Evolutionary conservation across 2,888 invertebrate genomes (phyloP), one percentile per base, ranked within the genome.

Genomic region (Dynastes tityus): DNA sequence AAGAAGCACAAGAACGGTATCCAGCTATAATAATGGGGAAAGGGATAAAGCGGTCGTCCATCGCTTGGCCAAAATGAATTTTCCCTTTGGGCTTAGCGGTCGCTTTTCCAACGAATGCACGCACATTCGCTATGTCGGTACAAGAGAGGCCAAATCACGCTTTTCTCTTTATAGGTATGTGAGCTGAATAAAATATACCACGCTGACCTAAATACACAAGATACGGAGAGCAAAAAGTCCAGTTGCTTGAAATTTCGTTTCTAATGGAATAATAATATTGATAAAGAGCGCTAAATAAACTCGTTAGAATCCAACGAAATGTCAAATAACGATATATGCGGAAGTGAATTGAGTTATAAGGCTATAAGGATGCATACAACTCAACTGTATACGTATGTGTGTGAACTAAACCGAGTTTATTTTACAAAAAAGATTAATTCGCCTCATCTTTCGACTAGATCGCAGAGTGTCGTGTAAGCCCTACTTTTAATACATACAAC

Each of bases 81-180:
- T 73, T 73, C 73, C 58, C 73, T 55, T 73, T 58, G 73, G 73
- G 73, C 58, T 73, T 73, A 73, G 61, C 73, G 73, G 58, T 55
- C 61, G 73, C 73, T 61, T 73, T 73, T 58, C 73, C 73, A 70
- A 70, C 70, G 53, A 70, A 55, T 53, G 53, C 55, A 58, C 53
- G 53, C 55, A 58, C n/a, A 16, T 22, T 16, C 70, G n/a, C 70
- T 70, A 16, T 70, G 53, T 22, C 45, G 40, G 61, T 16, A 40
- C 73, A 40, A 73, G 73, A 58, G 58, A 67, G 67, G 37, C 40
- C 51, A 68, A 68, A 68, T 68, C 68, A 68, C 73, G 73, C 61
- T 73, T 55, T 58, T 40, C 73, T 73, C 73, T 73, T 73, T 73
- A 68, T 73, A 73, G 73, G 40, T 73, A 73, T 73, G 73, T 73